These are phyloP conservation scores for Dicentrarchus labrax DNA, from an alignment of 2,113 vertebrate genomes.

Conservation along the genomic window DNA sequence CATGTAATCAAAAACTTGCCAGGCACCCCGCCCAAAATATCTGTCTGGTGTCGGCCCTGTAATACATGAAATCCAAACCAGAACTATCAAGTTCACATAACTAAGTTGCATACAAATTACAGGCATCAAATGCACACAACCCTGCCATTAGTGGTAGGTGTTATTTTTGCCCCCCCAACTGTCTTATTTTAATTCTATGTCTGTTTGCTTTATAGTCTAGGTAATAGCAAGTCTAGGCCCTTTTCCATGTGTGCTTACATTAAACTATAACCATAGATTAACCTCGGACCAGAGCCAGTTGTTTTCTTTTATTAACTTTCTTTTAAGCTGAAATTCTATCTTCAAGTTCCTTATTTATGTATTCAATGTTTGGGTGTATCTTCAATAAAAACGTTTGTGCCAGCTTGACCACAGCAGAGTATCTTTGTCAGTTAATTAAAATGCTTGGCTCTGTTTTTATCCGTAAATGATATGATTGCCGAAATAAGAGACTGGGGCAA, in stretches of 20 bases:
- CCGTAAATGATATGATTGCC: slow-evolving; percentile 57
- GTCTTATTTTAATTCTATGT: slow-evolving; percentile 79
- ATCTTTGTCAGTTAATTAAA: slow-evolving; percentile 67
- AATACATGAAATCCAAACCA: slow-evolving; percentile 80
- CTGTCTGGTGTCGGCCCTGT: slow-evolving; percentile 79
- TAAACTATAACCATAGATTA: slow-evolving; percentile 51
- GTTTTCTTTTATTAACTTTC: slow-evolving; percentile 12
- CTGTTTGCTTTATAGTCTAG: slow-evolving; percentile 66
- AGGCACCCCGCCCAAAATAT: slow-evolving; percentile 72
- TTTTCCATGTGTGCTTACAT: slow-evolving; percentile 57
- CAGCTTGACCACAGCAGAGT: slow-evolving; percentile 40
- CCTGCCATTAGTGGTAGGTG: slow-evolving; percentile 81
- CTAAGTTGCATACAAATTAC: slow-evolving; percentile 79
- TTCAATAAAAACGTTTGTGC: slow-evolving; percentile 2
- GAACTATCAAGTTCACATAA: slow-evolving; percentile 78
- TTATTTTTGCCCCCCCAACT: slow-evolving; percentile 74
- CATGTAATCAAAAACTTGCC: slow-evolving; percentile 73
- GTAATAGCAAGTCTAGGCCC: slow-evolving; percentile 65
- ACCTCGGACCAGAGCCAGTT: slow-evolving; percentile 23
- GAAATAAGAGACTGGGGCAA: slow-evolving; percentile 51
- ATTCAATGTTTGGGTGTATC: background rate
- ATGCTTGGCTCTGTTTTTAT: slow-evolving; percentile 47
- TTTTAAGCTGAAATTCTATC: slow-evolving; percentile 6
- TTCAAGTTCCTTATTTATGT: slow-evolving; percentile 5
- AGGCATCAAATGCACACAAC: slow-evolving; percentile 75